Evolutionary conservation across 2,888 invertebrate genomes (phyloP), one percentile per base, ranked within the genome.

Genomic region (Lycaena phlaeas): DNA sequence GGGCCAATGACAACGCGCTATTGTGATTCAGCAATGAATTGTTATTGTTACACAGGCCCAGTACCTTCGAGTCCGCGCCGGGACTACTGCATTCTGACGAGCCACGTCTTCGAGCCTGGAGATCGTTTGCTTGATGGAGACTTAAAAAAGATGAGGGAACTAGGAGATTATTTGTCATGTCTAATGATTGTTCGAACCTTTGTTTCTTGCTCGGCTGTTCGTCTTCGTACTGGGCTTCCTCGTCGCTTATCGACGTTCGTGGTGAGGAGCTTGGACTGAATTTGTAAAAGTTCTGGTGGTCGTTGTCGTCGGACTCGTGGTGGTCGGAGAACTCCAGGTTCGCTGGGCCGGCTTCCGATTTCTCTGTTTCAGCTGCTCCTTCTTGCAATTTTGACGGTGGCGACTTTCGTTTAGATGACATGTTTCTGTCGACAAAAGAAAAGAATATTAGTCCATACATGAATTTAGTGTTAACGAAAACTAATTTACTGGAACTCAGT

Each of bases 401-500:
- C 79, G 95, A 96, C 87, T 96, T 96, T 86, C 96, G 91, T 91
- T 96, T 96, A 87, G 95, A 95, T 90, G 95, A 96, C 96, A 96
- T 96, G 87, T 91, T 95, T 90, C 92, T 92, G 90, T 26, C 51
- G 88, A 89, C 77, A 86, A 85, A 75, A 62, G 54, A 22, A 36
- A 10, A 3, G 15, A 4, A 4, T 31, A 14, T 22, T 12, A 18
- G 5, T 10, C 3, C 18, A 14, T 4, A 14, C 22, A 18, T n/a
- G 11, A n/a, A n/a, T n/a, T n/a, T 11, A n/a, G n/a, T n/a, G n/a
- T n/a, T n/a, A n/a, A n/a, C n/a, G n/a, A n/a, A n/a, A n/a, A n/a
- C n/a, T n/a, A n/a, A n/a, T n/a, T n/a, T n/a, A n/a, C n/a, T n/a
- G n/a, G n/a, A n/a, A n/a, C n/a, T n/a, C n/a, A n/a, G n/a, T n/a